A percentile compares a stretch with the other conserved stretches of the same genome.
Evolutionary conservation across 2,888 invertebrate genomes (phyloP).

Genomic region (Eupithecia abbreviata): DNA sequence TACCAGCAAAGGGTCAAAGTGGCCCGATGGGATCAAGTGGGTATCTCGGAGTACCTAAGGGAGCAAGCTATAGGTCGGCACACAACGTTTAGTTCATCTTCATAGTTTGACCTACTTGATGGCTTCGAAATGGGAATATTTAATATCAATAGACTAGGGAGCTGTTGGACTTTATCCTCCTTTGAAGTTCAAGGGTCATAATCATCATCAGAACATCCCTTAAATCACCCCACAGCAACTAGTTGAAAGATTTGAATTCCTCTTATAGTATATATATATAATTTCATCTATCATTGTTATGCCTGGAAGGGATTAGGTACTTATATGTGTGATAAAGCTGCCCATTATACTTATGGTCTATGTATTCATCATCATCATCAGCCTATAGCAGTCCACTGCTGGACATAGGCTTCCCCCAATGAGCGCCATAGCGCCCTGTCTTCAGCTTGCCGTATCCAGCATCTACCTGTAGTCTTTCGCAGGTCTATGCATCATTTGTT

Average conservation of each 20-base stretch:
- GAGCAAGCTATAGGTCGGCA: conserved; percentile 6
- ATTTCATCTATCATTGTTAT: too few relatives aligned
- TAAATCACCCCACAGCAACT: neutral
- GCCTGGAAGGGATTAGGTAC: too few relatives aligned
- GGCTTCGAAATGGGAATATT: neutral
- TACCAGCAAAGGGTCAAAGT: conserved; percentile 38
- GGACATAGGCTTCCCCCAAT: too few relatives aligned
- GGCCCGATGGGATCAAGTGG: conserved; percentile 36
- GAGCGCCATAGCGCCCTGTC: too few relatives aligned
- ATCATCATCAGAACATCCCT: neutral
- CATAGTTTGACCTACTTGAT: conserved; percentile 7
- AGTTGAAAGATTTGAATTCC: neutral
- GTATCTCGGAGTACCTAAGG: conserved; percentile 5
- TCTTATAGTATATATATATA: neutral
- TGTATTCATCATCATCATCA: too few relatives aligned
- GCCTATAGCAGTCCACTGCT: too few relatives aligned
- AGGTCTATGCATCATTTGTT: too few relatives aligned
- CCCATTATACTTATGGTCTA: too few relatives aligned
- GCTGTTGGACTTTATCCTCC: neutral
- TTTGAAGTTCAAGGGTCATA: neutral
- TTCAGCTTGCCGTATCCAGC: too few relatives aligned
- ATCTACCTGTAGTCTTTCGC: too few relatives aligned
- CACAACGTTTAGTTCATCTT: conserved; percentile 1
- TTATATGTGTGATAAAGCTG: too few relatives aligned
- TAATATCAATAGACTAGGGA: neutral